Evolutionary conservation across 2,113 vertebrate genomes (phyloP), one percentile per base, ranked within the genome.

Genomic region (Numenius arquata): DNA sequence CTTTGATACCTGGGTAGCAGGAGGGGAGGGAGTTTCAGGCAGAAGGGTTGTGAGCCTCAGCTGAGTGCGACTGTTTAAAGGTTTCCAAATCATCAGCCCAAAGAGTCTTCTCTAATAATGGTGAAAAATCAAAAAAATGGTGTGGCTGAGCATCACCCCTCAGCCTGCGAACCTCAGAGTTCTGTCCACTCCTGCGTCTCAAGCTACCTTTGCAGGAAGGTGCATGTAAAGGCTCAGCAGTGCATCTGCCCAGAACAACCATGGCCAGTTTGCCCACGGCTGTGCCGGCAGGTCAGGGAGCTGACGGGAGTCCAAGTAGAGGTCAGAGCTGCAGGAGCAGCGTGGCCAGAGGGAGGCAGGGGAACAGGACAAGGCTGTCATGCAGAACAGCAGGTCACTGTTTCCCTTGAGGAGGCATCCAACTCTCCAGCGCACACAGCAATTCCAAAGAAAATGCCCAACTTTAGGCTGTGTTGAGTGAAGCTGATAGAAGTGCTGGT

Each of bases 401-500:
- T 41, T 61, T 74, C 65, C 32, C 36, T 14, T 53, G 15, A 20
- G n/a, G 11, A 76, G 45, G 34, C 63, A 48, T 43, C 27, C 0
- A 0, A 36, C 72, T 73, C 41, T 30, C 11, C 0, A 1, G 34
- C 27, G 55, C 27, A 23, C 12, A 17, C 34, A 53, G 38, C 22
- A 16, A 9, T 66, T 67, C 65, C 58, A 23, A 47, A 26, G 70
- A 78, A 71, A 89, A 77, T 13, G 20, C 7, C 61, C 45, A 62
- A 9, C 32, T 63, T 65, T 38, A 38, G 11, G 4, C 6, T 63
- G 81, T 56, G 34, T 30, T 70, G 65, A 66, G 19, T 8, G 25
- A 72, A 72, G 15, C 22, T 40, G 36, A 41, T 29, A n/a, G n/a
- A 74, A 59, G 18, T 11, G 34, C 52, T 6, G 2, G 26, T 27